Evolutionary conservation across 2,888 invertebrate species (phyloP), one percentile per base, ranked within the genome.

Genomic region (Desoria tigrina): DNA sequence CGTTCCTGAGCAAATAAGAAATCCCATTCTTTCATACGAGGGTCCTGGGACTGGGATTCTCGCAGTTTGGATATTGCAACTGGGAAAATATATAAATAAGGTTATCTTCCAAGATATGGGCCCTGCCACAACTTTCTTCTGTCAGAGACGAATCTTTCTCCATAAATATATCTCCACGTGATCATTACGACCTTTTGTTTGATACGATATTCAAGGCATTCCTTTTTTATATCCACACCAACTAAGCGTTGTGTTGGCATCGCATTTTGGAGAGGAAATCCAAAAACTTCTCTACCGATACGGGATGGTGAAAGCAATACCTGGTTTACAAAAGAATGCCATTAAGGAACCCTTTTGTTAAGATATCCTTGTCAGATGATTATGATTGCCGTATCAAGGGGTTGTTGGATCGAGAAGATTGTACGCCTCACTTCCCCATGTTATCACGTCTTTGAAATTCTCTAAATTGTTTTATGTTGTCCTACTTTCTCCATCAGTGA

Each of bases 261-360:
- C n/a, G n/a, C n/a, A n/a, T n/a, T n/a, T n/a, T n/a, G n/a, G n/a
- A n/a, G n/a, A 51, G 24, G 6, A 51, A 51, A 51, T 14, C 26
- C 23, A 26, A 24, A 24, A 51, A 51, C 24, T 24, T 16, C 16
- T 26, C 51, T 16, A 51, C 51, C 51, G 11, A 24, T 51, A 51
- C 24, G 14, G 51, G 51, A 9, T 51, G 26, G 51, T 24, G 51
- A 51, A 51, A 51, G 51, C 51, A 51, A 26, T 26, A 6, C 51
- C 14, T 9, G 23, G 24, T 24, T 26, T 51, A 57, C 57, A 57
- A 57, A 57, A 21, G 42, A 57, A 57, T 57, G 18, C 57, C 42
- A 57, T 57, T 57, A 57, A 16, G 42, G 24, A 57, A 9, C 57
- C 42, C 57, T 23, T 57, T 57, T 57, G 57, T 57, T 57, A 23